These are phyloP conservation scores for Ferrisia virgata DNA, from an alignment of 2,888 invertebrate species.

Conservation along the genomic window DNA sequence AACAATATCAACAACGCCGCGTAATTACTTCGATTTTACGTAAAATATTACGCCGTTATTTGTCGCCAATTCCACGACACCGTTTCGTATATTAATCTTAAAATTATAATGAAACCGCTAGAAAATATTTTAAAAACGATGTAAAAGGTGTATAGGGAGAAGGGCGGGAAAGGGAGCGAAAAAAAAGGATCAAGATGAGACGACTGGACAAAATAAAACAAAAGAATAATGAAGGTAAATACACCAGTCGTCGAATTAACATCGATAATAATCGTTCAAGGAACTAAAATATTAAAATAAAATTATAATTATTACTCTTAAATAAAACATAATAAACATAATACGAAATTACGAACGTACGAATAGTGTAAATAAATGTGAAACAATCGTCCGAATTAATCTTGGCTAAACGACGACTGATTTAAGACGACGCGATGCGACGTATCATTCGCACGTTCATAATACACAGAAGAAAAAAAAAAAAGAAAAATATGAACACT, in stretches of 20 bases:
- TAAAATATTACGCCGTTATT: not conserved
- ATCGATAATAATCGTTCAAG: not conserved
- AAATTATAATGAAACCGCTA: not conserved
- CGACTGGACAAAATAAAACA: not conserved
- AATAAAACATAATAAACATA: not conserved
- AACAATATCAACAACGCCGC: not conserved
- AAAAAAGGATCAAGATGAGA: not conserved
- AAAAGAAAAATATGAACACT: slow-evolving; percentile 2
- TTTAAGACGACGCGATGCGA: not conserved
- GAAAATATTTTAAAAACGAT: not conserved
- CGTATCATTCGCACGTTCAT: not conserved
- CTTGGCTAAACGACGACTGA: too few species aligned
- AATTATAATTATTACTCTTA: not conserved
- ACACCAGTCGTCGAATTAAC: not conserved
- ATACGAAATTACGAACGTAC: not conserved
- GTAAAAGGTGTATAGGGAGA: not conserved
- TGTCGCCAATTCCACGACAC: not conserved
- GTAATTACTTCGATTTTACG: too few species aligned
- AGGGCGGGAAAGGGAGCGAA: not conserved
- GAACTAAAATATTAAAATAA: slow-evolving; percentile 15
- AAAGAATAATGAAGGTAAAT: not conserved
- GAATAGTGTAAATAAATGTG: not conserved
- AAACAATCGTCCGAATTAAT: not conserved
- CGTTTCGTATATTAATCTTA: not conserved
- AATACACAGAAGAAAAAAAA: not conserved